These are phyloP conservation scores for Protosalanx chinensis DNA, from an alignment of 2,797 vertebrate genomes.

Conservation along the genomic window DNA sequence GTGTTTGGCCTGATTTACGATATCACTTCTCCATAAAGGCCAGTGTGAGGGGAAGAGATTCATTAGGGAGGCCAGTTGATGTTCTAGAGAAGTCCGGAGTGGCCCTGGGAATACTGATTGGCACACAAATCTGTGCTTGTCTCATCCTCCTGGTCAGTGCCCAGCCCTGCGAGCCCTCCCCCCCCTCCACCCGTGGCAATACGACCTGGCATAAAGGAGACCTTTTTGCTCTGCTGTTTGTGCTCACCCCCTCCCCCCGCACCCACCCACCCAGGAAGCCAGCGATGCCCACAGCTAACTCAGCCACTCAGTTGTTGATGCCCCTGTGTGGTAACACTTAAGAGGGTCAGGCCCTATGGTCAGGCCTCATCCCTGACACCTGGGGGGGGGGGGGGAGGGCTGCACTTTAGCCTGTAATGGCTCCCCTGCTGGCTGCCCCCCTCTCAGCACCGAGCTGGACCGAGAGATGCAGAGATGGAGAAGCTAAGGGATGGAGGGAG, in stretches of 20 bases:
- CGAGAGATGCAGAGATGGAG: too few species aligned
- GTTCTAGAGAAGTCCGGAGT: constrained; percentile 63
- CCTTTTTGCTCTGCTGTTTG: constrained; percentile 33
- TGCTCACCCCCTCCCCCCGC: constrained; percentile 1
- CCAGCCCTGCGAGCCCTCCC: constrained; percentile 46
- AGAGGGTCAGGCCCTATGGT: constrained; percentile 43
- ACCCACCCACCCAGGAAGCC: constrained; percentile 35
- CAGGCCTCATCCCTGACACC: constrained; percentile 49
- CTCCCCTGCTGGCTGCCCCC: constrained; percentile 12
- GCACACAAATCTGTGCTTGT: constrained; percentile 68
- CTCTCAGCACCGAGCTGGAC: too few species aligned
- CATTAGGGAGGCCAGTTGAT: constrained; percentile 68
- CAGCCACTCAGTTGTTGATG: constrained; percentile 40
- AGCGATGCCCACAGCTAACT: constrained; percentile 28
- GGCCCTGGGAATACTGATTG: constrained; percentile 70
- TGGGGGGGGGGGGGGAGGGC: constrained; percentile 31
- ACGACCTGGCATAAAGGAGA: constrained; percentile 48
- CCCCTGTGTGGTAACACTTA: constrained; percentile 47
- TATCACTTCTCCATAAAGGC: constrained; percentile 63
- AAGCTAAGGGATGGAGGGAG: too few species aligned
- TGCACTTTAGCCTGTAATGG: constrained; percentile 48
- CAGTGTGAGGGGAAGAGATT: constrained; percentile 65
- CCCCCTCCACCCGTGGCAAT: constrained; percentile 42
- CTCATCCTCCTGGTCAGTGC: constrained; percentile 43
- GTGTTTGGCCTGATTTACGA: constrained; percentile 74